A percentile compares a stretch with the other conserved stretches of the same genome.
These are phyloP conservation scores for Clarias batrachus DNA, from an alignment of 2,113 vertebrate species.

Conservation along the genomic window DNA sequence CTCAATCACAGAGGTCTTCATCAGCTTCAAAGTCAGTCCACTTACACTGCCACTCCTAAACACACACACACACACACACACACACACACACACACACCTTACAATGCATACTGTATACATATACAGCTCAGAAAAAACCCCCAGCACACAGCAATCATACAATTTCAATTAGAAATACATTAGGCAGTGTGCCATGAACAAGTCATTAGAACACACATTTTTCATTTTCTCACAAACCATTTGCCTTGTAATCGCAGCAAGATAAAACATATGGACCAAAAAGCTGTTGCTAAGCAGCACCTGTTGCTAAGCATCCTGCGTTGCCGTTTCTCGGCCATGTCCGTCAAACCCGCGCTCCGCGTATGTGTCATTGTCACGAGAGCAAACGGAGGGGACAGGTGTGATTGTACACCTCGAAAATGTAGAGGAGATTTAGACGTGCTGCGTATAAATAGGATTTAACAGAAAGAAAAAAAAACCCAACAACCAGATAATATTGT, in stretches of 20 bases:
- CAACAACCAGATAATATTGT: background rate
- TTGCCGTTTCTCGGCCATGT: slow-evolving; percentile 8
- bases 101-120: background rate
- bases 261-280: slow-evolving; percentile 37
- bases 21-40: slow-evolving; percentile 85
- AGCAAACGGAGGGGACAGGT: background rate
- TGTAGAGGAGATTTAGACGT: background rate
- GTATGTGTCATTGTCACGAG: background rate
- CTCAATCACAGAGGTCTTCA: slow-evolving; percentile 86
- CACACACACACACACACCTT: slow-evolving; percentile 19
- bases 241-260: slow-evolving; percentile 35
- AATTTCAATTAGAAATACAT: background rate
- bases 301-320: slow-evolving; percentile 50
- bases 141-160: background rate
- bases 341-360: slow-evolving; percentile 22
- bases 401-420: background rate
- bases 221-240: slow-evolving; percentile 33
- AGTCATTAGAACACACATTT: slow-evolving; percentile 22
- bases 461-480: background rate
- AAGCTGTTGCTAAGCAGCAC: slow-evolving; percentile 47
- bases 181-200: slow-evolving; percentile 2
- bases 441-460: background rate
- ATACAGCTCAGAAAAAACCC: background rate
- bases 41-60: slow-evolving; percentile 87
- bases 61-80: slow-evolving; percentile 35